phyloP scores from a whole-genome alignment of 2,113 vertebrate species.

The Vidua chalybeata region DNA sequence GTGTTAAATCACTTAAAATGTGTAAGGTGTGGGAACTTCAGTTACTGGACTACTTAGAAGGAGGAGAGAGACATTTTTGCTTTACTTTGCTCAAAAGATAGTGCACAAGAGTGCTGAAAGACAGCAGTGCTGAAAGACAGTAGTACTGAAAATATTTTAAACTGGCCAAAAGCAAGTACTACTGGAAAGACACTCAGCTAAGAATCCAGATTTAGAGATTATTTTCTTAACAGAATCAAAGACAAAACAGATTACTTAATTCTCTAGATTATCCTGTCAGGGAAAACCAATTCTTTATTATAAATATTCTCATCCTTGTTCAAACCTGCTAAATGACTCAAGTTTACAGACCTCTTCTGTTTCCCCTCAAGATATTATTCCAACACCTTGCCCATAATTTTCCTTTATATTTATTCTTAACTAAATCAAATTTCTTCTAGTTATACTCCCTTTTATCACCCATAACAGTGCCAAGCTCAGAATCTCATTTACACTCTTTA shows the following conservation, averaged over 20 bases:
- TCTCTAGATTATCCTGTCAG: neutral
- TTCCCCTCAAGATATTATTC: neutral
- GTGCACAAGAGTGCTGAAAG: neutral
- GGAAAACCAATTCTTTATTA: neutral
- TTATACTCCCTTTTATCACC: neutral
- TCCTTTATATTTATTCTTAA: neutral
- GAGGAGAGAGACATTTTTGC: neutral
- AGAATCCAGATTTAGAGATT: neutral
- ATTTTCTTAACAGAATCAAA: neutral
- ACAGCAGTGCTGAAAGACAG: neutral
- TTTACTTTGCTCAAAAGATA: neutral
- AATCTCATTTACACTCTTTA: constrained; percentile 3
- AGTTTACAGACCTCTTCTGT: neutral
- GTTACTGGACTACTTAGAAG: neutral
- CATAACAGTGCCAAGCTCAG: neutral
- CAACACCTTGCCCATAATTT: neutral
- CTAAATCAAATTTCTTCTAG: neutral
- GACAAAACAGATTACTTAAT: neutral
- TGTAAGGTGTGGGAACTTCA: neutral
- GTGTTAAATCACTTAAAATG: neutral
- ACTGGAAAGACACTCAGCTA: neutral
- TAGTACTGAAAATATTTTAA: neutral
- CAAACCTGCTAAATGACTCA: neutral
- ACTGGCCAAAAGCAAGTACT: neutral
- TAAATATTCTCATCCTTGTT: neutral